Evolutionary conservation across 2,113 vertebrate genomes (phyloP), one percentile per base, ranked within the genome.

Genomic region (Nyctereutes procyonoides): DNA sequence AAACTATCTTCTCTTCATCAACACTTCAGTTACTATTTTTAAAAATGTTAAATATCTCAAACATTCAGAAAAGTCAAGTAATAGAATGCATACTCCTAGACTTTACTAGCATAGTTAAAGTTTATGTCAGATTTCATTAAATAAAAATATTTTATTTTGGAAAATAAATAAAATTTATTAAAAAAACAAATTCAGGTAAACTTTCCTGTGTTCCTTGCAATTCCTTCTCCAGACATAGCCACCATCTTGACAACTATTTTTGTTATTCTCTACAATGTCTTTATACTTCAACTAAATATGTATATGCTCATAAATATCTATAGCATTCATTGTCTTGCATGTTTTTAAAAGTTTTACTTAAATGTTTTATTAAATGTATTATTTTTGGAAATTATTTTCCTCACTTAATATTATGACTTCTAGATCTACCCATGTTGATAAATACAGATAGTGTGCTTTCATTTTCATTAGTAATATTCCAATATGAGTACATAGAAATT

Each of bases 1-100:
- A 74, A 94, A 53, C 1, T 76, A 43, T 2, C n/a, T 28, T 60
- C 7, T 88, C 10, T 83, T 94, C 56, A 97, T 91, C 82, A 95
- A 17, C 8, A 35, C 5, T 63, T 62, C 20, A 93, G 16, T 73
- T 86, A 58, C n/a, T 60, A 73, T 8, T 94, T 93, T 77, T 62
- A 35, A 67, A 58, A 87, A 67, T 87, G 62, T 51, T 82, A 95
- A 89, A 53, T 71, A 83, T 51, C 69, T 83, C 28, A 92, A 86
- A 90, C 20, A 88, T 17, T 88, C 5, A 80, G 17, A 81, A 73
- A 83, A 88, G 5, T 38, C 51, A 32, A 55, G 10, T 32, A 90
- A 62, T 65, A 58, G 58, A 90, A 88, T 35, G 91, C 77, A 92
- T 8, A 43, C 3, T 38, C 19, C 2, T 51, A 38, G 22, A 58